These are phyloP conservation scores for Galagoides demidoff DNA, from an alignment of 2,797 vertebrate species.

Conservation along the genomic window DNA sequence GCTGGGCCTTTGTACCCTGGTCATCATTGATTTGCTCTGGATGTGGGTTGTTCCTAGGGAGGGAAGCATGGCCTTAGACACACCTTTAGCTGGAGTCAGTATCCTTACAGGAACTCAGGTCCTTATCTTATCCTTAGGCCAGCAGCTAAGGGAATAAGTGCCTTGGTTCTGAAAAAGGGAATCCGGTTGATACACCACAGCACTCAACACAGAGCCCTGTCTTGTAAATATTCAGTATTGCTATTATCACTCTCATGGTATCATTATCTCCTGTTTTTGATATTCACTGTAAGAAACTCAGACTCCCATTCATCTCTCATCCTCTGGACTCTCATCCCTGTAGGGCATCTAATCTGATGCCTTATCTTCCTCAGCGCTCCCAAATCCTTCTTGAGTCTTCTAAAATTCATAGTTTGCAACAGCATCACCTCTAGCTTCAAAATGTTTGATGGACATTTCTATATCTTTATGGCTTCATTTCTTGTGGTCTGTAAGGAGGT, in stretches of 20 bases:
- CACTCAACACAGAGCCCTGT: not conserved
- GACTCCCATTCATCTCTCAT: not conserved
- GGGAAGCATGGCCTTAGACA: not conserved
- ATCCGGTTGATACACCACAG: not conserved
- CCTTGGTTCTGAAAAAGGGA: not conserved
- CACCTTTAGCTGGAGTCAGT: not conserved
- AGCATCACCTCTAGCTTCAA: not conserved
- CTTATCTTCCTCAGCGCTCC: not conserved
- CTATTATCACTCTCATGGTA: not conserved
- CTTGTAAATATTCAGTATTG: not conserved
- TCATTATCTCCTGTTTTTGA: not conserved
- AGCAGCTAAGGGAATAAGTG: not conserved
- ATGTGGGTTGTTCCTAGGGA: not conserved
- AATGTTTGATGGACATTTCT: not conserved
- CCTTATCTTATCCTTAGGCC: not conserved
- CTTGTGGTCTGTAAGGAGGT: not conserved
- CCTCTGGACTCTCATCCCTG: not conserved
- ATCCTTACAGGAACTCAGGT: not conserved
- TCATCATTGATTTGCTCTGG: not conserved
- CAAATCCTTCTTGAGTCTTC: not conserved
- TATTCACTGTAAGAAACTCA: not conserved
- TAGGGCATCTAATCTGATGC: not conserved
- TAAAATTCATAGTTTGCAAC: not conserved
- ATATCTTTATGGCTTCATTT: constrained; percentile 18
- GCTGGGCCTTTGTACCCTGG: not conserved